Evolutionary conservation across 2,888 invertebrate species (phyloP), one percentile per base, ranked within the genome.

Genomic region (Cephus sareptanus): DNA sequence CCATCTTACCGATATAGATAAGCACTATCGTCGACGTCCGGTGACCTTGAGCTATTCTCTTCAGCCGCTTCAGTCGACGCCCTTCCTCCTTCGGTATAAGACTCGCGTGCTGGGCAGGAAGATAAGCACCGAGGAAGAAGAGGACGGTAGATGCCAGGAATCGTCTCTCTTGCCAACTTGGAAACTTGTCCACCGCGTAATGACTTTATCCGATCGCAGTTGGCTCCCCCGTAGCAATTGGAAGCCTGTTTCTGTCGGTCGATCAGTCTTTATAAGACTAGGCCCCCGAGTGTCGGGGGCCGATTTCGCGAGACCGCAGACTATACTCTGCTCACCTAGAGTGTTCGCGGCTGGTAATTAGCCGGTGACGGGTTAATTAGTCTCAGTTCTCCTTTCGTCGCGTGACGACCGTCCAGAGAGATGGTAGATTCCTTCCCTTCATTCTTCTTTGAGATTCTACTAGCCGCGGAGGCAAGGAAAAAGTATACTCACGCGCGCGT

Each of bases 301-400:
- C 56, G 23, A 23, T 56, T 56, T 56, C 56, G 56, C 56, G 23
- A 56, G 23, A 56, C 23, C 15, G 23, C 23, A 23, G 56, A 56
- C 56, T 56, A 56, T 56, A 56, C 23, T 30, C 56, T 23, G 56
- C 9, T 56, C 23, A 56, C 56, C 56, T 56, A 56, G 56, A 56
- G 56, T 23, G 56, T 56, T 23, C 56, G 23, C 56, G 23, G 56
- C 23, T 40, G 79, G 85, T 85, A 88, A 88, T 89, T 89, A 89
- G 86, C 83, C 83, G 81, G 83, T 88, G 89, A 88, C 87, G 89
- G 84, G 84, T 88, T 89, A 88, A 89, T 89, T 89, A 86, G 87
- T 80, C 81, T 82, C 82, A 84, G 81, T 85, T 81, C 85, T 83
- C 84, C 85, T 85, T 88, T 88, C 87, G 88, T 88, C 87, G 86